Conservation (phyloP, 2,888 invertebrate genomes). For the Thera obeliscata region DNA sequence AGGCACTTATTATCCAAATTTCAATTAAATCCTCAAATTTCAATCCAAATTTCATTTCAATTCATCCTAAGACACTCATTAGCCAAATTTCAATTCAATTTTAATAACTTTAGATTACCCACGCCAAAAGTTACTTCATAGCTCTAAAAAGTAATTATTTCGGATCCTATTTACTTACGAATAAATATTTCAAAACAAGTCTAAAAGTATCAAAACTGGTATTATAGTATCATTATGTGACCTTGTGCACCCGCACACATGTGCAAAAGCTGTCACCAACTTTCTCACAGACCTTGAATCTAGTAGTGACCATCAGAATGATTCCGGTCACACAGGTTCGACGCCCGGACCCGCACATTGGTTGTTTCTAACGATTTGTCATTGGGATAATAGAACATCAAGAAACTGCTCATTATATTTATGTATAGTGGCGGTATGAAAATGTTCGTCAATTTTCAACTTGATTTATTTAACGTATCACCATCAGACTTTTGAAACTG, state of each 20-base stretch:
- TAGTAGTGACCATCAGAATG: slow-evolving; percentile 6
- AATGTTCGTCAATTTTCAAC: too few species aligned
- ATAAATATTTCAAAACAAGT: neutral
- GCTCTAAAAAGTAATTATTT: too few species aligned
- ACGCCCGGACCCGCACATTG: slow-evolving; percentile 14
- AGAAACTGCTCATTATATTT: neutral
- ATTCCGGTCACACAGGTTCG: slow-evolving; percentile 20
- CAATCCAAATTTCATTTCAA: too few species aligned
- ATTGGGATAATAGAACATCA: neutral
- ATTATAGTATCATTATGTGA: neutral
- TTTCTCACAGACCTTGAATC: slow-evolving; percentile 26
- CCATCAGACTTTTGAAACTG: too few species aligned
- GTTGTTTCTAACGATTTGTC: slow-evolving; percentile 20
- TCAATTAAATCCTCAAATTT: too few species aligned
- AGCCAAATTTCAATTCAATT: too few species aligned
- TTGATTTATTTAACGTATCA: too few species aligned
- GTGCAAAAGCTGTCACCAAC: slow-evolving; percentile 21
- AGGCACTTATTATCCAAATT: too few species aligned
- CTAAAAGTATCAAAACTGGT: neutral
- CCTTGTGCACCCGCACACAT: slow-evolving; percentile 2
- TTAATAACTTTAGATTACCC: too few species aligned
- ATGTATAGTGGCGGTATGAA: too few species aligned
- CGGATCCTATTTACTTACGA: neutral
- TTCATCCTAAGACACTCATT: too few species aligned
- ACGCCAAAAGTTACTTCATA: too few species aligned